Evolutionary conservation across 2,113 vertebrate genomes (phyloP).

Genomic region (Microtus ochrogaster): DNA sequence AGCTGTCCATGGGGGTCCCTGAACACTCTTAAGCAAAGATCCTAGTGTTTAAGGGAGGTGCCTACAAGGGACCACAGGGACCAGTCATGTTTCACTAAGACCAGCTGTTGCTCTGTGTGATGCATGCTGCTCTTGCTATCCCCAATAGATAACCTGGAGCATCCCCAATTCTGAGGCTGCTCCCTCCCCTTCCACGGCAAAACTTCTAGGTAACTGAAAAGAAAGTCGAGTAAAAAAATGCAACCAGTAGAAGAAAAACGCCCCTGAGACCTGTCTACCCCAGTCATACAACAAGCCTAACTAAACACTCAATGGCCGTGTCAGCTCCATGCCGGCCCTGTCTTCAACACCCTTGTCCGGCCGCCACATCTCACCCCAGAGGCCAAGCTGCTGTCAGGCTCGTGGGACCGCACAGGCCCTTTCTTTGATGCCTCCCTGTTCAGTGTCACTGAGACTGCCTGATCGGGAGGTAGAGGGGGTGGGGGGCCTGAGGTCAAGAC

Average conservation of each 20-base stretch:
- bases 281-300: background rate
- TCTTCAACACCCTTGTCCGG: slow-evolving; percentile 66
- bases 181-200: background rate
- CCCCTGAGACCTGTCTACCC: background rate
- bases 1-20: background rate
- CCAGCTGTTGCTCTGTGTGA: background rate
- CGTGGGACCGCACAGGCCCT: slow-evolving; percentile 73
- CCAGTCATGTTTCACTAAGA: background rate
- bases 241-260: background rate
- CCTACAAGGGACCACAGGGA: background rate
- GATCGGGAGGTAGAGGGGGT: slow-evolving; percentile 37
- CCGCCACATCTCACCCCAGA: background rate
- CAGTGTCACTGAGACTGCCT: slow-evolving; percentile 86
- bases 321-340: slow-evolving; percentile 38
- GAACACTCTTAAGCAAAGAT: background rate
- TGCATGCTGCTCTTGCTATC: background rate
- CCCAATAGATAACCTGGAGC: background rate
- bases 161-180: background rate
- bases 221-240: background rate
- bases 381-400: slow-evolving; percentile 76
- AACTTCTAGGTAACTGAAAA: background rate
- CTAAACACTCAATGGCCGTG: background rate
- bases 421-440: slow-evolving; percentile 85
- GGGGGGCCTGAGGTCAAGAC: slow-evolving; percentile 87
- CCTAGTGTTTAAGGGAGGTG: background rate